Conservation (phyloP, 2,113 vertebrate genomes). For the Chaetodon trifascialis region DNA sequence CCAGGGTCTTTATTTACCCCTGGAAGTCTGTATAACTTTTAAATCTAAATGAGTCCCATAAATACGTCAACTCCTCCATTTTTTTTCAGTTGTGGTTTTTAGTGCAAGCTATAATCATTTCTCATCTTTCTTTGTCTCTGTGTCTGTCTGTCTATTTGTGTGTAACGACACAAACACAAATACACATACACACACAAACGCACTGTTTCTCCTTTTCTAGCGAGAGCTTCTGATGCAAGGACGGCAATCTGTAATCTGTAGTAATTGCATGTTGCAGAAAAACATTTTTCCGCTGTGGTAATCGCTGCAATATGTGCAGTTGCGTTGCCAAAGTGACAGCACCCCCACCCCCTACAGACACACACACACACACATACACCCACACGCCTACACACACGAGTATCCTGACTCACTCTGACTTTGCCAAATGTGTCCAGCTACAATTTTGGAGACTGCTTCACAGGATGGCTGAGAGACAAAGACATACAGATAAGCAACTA, state of each 20-base stretch:
- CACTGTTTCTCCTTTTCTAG: constrained; percentile 80
- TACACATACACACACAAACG: constrained; percentile 60
- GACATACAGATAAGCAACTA: constrained; percentile 31
- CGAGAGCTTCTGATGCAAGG: constrained; percentile 84
- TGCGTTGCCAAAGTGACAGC: constrained; percentile 87
- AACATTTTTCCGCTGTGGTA: constrained; percentile 89
- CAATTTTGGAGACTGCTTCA: constrained; percentile 37
- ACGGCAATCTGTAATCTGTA: constrained; percentile 88
- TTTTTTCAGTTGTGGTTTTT: constrained; percentile 82
- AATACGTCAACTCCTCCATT: constrained; percentile 78
- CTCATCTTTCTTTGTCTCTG: constrained; percentile 83
- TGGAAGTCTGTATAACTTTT: constrained; percentile 73
- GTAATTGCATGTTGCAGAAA: constrained; percentile 90
- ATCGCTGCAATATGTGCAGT: constrained; percentile 88
- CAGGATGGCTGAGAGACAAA: constrained; percentile 32
- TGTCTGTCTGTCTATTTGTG: constrained; percentile 75
- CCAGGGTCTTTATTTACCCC: constrained; percentile 72
- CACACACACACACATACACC: constrained; percentile 57
- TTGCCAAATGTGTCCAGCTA: constrained; percentile 53
- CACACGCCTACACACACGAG: constrained; percentile 27
- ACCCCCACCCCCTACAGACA: constrained; percentile 76
- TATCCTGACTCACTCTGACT: constrained; percentile 69
- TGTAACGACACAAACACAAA: constrained; percentile 61
- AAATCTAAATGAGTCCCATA: constrained; percentile 80
- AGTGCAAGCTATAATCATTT: constrained; percentile 84